Base-by-base conservation (phyloP, 2,888 invertebrate genomes). In the Drosophila borealis region DNA sequence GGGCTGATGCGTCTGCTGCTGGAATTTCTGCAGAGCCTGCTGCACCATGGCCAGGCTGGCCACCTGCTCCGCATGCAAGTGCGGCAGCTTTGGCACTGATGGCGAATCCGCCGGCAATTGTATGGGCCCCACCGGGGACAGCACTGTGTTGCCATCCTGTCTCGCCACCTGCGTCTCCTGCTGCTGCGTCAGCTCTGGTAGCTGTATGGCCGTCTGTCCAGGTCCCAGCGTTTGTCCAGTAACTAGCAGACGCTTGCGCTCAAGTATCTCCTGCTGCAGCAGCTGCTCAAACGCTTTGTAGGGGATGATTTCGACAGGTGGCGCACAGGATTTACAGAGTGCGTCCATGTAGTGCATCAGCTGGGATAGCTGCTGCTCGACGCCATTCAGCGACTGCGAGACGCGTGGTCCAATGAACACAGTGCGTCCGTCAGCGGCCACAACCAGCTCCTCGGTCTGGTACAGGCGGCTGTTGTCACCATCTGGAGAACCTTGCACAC, bases 271-370 rank as follows among this genome's bases (percentile, higher is more conserved):
- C 36, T 34, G 9, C 1, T 70, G 33, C 5, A 82, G 8, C 2
- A 79, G 41, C 6, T 70, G 33, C 11, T 82, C 61, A 11, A 83
- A 56, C 1, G 55, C 49, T 4, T 45, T 0, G 5, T 62, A 44
- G 14, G 74, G 63, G 11, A 83, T 65, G 3, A 85, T 51, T 50
- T 83, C 83, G 3, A 75, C 56, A n/a, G 83, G 83, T 6, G 83
- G 83, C 0, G 67, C 74, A 60, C 82, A 82, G 5, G 79, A 66
- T 6, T 57, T 60, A 29, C 70, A 49, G 0, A 83, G 70, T 2
- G 21, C 44, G 11, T 44, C 45, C 36, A 83, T 63, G 2, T 63
- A 29, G 0, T 29, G 44, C 51, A 82, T 67, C 25, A 83, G n/a
- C 10, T 62, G 46, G 0, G 11, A 10, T 46, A 85, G 42, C 5